Evolutionary conservation across 2,797 vertebrate species (phyloP).

Genomic region (Pseudopleuronectes americanus): DNA sequence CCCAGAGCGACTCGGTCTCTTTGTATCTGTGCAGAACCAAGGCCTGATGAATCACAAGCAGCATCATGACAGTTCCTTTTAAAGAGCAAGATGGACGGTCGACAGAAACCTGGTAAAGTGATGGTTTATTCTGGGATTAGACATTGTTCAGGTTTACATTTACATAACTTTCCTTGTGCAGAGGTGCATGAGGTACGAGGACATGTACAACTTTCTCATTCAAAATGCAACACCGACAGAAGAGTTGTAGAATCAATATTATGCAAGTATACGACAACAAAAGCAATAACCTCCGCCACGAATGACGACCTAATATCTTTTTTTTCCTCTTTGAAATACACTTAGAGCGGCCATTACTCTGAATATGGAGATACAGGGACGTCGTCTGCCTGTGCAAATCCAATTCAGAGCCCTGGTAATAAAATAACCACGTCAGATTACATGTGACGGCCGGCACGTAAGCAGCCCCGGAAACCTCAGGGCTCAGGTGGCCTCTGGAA

Average conservation of each 20-base stretch:
- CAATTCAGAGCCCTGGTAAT: conserved; percentile 67
- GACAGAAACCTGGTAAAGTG: conserved; percentile 34
- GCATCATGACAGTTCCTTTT: conserved; percentile 46
- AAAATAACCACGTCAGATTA: conserved; percentile 68
- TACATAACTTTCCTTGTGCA: conserved; percentile 9
- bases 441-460: conserved; percentile 61
- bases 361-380: conserved; percentile 68
- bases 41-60: conserved; percentile 60
- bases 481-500: conserved; percentile 69
- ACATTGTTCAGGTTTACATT: conserved; percentile 44
- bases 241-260: conserved; percentile 29
- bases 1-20: conserved; percentile 51
- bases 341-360: conserved; percentile 71
- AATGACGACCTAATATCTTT: conserved; percentile 57
- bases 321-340: conserved; percentile 59
- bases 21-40: conserved; percentile 57
- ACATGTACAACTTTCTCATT: too few relatives aligned
- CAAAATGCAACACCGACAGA: conserved; percentile 8
- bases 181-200: not conserved
- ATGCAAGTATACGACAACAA: conserved; percentile 53
- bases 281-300: conserved; percentile 35
- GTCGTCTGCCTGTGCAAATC: conserved; percentile 56
- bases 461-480: conserved; percentile 39
- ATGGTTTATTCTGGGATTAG: conserved; percentile 37
- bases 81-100: conserved; percentile 36